Base-by-base conservation (phyloP, 2,113 vertebrate species). In the Hemibagrus wyckioides region DNA sequence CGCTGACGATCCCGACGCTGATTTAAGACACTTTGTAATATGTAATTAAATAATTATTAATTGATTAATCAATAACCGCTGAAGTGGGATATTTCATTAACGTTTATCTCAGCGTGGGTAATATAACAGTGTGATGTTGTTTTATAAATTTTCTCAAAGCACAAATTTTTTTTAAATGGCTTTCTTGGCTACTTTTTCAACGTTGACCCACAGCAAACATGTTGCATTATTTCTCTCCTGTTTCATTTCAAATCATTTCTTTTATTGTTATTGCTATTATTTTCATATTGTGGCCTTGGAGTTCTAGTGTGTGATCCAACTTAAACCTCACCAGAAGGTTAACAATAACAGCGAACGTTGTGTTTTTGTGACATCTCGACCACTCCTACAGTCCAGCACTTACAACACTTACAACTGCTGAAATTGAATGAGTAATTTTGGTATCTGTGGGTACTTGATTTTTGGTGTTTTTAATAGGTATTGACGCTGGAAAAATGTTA, bases 401-500 rank as follows among this genome's bases (percentile, higher is more conserved):
- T 52, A 52, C 33, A 63, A 11, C 56, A 84, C n/a, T n/a, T n/a
- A n/a, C 23, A 85, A 41, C 36, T 39, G 50, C 15, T 85, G 23
- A 85, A 75, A 61, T 36, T 67, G 44, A 52, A 14, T 57, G 23
- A 39, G 79, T 59, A 14, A 30, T 77, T n/a, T 83, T 76, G 39
- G 67, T 59, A 73, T 57, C 52, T 44, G 63, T 63, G 56, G 67
- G 21, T 65, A 57, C 63, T 44, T 86, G 63, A 76, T 87, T 77
- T 87, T 65, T 9, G 15, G 54, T 82, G 11, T 33, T 76, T 73
- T 50, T 57, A 83, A 77, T 77, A 39, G 56, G 8, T 65, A 87
- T 83, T 65, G 71, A 65, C 25, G 36, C 80, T 44, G 28, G 44
- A 82, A 63, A 85, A 87, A 63, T 50, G 19, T 83, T 87, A 30